phyloP scores from a whole-genome alignment of 1,140 invertebrate genomes.

The Megalopta genalis region DNA sequence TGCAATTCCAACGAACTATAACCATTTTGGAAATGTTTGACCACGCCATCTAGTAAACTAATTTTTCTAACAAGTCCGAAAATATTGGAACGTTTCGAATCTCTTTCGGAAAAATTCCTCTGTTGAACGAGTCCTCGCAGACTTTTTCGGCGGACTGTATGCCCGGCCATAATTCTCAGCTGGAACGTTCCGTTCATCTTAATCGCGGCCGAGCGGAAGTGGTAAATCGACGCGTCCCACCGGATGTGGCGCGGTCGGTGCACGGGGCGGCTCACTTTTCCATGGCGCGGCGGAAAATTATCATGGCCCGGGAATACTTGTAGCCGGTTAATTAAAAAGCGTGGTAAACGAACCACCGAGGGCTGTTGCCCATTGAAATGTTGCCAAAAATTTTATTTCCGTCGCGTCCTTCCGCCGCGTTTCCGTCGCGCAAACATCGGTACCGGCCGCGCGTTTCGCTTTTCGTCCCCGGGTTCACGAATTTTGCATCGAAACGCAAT shows the following conservation, averaged over 20 bases:
- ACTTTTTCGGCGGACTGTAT: too few species aligned
- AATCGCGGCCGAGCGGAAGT: not conserved
- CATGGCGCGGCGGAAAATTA: constrained; percentile 37
- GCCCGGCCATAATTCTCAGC: too few species aligned
- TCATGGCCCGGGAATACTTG: constrained; percentile 45
- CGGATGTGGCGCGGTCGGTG: not conserved
- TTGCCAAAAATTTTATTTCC: constrained; percentile 62
- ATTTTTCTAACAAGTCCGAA: too few species aligned
- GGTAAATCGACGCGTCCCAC: constrained; percentile 17
- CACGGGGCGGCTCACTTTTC: constrained; percentile 34
- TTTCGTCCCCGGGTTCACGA: constrained; percentile 24
- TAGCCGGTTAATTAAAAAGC: constrained; percentile 60
- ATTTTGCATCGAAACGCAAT: constrained; percentile 55
- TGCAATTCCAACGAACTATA: too few species aligned
- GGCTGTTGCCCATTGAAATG: constrained; percentile 54
- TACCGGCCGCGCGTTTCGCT: not conserved
- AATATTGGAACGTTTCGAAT: too few species aligned
- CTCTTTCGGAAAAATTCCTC: too few species aligned
- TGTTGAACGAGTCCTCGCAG: too few species aligned
- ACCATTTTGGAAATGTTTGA: too few species aligned
- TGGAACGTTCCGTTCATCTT: not conserved
- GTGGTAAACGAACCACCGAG: not conserved
- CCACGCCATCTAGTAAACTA: too few species aligned
- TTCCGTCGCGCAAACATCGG: constrained; percentile 30
- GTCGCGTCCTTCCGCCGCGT: constrained; percentile 11